phyloP scores from a whole-genome alignment of 2,797 vertebrate genomes.

The Morelia viridis region DNA sequence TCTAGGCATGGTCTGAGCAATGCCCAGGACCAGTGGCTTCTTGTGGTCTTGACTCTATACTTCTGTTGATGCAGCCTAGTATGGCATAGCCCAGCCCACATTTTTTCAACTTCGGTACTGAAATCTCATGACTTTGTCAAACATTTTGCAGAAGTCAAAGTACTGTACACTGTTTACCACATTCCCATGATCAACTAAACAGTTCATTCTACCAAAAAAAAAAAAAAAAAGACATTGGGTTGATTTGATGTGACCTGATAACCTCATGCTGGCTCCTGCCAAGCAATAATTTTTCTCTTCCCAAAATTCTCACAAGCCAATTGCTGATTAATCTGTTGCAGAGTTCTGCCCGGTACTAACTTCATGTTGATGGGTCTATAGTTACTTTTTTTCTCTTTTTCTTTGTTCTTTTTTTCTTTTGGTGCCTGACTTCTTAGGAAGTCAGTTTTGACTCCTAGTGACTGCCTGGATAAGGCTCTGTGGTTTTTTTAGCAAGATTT shows the following conservation, averaged over 20 bases:
- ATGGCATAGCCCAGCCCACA: not conserved
- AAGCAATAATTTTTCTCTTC: not conserved
- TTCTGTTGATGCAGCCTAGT: too few species aligned
- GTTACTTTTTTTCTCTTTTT: not conserved
- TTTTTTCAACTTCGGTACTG: not conserved
- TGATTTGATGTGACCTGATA: not conserved
- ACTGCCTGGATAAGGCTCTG: not conserved
- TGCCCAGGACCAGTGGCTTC: not conserved
- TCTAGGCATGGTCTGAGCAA: not conserved
- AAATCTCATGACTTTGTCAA: not conserved
- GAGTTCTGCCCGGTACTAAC: not conserved
- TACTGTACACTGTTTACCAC: not conserved
- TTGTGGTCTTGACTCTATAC: not conserved
- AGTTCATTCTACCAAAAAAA: not conserved
- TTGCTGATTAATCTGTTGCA: not conserved
- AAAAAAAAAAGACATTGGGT: not conserved
- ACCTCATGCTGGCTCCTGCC: not conserved
- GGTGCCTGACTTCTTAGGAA: not conserved
- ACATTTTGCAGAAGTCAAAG: not conserved
- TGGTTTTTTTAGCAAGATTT: not conserved
- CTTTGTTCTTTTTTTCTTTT: not conserved
- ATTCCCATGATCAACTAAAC: not conserved
- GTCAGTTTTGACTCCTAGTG: not conserved
- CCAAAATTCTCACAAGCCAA: not conserved
- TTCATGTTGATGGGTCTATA: not conserved